These are phyloP conservation scores for Dynastes maya DNA, from an alignment of 2,888 invertebrate genomes.

Conservation along the genomic window DNA sequence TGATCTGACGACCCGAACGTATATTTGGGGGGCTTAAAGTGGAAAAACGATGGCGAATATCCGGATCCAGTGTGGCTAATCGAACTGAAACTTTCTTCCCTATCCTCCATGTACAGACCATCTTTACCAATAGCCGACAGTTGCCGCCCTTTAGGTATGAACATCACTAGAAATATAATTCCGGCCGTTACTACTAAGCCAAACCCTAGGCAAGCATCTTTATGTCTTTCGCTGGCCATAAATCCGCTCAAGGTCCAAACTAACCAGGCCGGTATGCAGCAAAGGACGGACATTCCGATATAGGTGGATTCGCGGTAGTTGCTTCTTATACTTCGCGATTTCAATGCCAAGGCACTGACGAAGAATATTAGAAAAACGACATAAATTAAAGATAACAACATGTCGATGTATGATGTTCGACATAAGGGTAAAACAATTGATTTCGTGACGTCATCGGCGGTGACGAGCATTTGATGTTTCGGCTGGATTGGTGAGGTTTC, in stretches of 20 bases:
- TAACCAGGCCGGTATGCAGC: slow-evolving; percentile 89
- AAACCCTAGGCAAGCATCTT: slow-evolving; percentile 91
- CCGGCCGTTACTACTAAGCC: slow-evolving; percentile 89
- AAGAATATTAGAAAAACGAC: slow-evolving; percentile 89
- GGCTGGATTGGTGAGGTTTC: slow-evolving; percentile 65
- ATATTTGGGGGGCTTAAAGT: slow-evolving; percentile 91
- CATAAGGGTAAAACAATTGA: slow-evolving; percentile 72
- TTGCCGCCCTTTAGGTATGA: slow-evolving; percentile 93
- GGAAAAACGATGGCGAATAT: slow-evolving; percentile 93
- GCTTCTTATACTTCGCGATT: slow-evolving; percentile 91
- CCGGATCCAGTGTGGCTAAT: slow-evolving; percentile 85
- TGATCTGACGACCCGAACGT: slow-evolving; percentile 65
- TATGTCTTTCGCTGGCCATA: slow-evolving; percentile 83
- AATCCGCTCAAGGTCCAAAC: slow-evolving; percentile 89
- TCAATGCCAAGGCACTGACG: slow-evolving; percentile 87
- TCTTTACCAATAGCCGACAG: slow-evolving; percentile 94
- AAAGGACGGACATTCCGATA: slow-evolving; percentile 90
- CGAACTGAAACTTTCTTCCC: slow-evolving; percentile 88
- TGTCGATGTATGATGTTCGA: slow-evolving; percentile 80
- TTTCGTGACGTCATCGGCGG: slow-evolving; percentile 68
- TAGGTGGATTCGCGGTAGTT: slow-evolving; percentile 95
- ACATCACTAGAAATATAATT: slow-evolving; percentile 93
- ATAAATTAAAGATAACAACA: slow-evolving; percentile 86
- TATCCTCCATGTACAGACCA: slow-evolving; percentile 85
- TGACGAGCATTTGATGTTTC: slow-evolving; percentile 66